Evolutionary conservation across 2,888 invertebrate genomes (phyloP).

Genomic region (Macrophya annulata): DNA sequence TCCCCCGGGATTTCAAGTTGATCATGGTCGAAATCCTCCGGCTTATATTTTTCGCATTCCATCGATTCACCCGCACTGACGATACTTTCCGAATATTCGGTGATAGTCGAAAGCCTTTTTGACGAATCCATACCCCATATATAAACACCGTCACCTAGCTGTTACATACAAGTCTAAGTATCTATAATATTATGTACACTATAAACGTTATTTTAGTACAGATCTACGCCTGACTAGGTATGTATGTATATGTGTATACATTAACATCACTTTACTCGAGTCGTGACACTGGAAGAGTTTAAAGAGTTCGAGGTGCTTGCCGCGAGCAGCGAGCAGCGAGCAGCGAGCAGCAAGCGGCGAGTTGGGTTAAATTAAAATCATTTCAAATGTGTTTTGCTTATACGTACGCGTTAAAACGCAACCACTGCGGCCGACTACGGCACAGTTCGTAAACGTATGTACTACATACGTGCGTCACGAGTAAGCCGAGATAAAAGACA

Average conservation of each 20-base stretch:
- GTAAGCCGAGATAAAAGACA: constrained; percentile 23
- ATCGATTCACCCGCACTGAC: constrained; percentile 57
- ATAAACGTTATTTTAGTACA: not conserved
- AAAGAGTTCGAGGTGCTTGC: not conserved
- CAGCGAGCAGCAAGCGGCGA: not conserved
- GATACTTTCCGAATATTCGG: constrained; percentile 68
- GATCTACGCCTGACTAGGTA: not conserved
- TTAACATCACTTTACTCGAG: constrained; percentile 4
- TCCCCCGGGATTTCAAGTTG: constrained; percentile 43
- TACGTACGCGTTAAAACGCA: constrained; percentile 30
- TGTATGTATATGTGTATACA: not conserved
- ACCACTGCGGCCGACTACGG: not conserved
- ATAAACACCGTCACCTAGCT: not conserved
- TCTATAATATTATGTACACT: no score
- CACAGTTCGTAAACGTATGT: not conserved
- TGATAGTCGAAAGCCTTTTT: constrained; percentile 72
- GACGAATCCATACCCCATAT: constrained; percentile 49
- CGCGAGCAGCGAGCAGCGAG: constrained; percentile 2
- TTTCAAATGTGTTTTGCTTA: constrained; percentile 1
- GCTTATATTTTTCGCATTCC: constrained; percentile 7
- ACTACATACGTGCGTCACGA: constrained; percentile 27
- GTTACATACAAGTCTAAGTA: not conserved
- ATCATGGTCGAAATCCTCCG: constrained; percentile 23
- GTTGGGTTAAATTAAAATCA: constrained; percentile 19
- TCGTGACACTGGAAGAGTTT: not conserved